Conservation (phyloP, 2,113 vertebrate genomes). For the Elaphurus davidianus region DNA sequence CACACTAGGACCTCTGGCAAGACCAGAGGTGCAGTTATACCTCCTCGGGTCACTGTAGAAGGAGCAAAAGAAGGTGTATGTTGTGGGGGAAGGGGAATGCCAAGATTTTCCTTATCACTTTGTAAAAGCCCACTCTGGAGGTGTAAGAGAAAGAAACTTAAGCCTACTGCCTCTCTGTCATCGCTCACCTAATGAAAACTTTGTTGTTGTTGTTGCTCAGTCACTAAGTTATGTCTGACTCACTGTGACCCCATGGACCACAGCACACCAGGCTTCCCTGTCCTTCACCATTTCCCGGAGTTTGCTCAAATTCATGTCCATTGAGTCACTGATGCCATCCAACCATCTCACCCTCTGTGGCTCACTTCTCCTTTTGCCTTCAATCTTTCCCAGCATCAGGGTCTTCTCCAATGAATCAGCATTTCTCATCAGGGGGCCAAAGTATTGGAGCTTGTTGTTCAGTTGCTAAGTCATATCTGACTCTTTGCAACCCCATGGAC, state of each 20-base stretch:
- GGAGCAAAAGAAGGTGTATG: neutral
- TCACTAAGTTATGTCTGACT: neutral
- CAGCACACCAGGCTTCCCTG: neutral
- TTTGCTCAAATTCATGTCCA: neutral
- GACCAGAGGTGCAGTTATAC: neutral
- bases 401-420: too few species aligned
- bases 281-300: neutral
- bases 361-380: neutral
- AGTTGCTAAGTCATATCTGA: neutral
- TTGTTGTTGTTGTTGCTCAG: neutral
- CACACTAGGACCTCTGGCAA: neutral
- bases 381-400: neutral
- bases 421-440: neutral
- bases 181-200: neutral
- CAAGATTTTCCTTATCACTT: neutral
- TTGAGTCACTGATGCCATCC: neutral
- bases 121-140: neutral
- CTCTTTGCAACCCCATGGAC: neutral
- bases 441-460: neutral
- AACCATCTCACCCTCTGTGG: neutral
- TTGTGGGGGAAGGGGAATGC: rapidly evolving
- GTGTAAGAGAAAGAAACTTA: neutral
- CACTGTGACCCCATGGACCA: neutral
- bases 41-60: neutral
- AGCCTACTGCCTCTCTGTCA: neutral